Conservation (phyloP, 1,140 invertebrate genomes). For the Caenorhabditis brenneri region DNA sequence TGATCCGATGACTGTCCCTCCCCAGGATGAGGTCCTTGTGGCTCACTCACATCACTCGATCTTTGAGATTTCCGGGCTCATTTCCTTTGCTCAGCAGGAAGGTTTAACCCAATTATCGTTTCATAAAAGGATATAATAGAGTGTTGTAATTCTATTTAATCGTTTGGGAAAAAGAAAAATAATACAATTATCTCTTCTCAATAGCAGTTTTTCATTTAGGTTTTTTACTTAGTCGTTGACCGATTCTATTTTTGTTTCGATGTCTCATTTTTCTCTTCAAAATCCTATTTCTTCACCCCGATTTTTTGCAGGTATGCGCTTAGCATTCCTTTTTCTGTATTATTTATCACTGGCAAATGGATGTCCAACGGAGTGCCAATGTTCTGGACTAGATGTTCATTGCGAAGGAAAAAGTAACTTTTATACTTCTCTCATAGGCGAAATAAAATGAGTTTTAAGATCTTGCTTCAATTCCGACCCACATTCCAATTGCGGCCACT, state of each 20-base stretch:
- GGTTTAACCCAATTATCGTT: not conserved
- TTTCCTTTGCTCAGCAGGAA: not conserved
- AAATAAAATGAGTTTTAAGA: not conserved
- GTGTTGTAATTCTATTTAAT: not conserved
- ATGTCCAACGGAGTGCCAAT: not conserved
- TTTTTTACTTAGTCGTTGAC: not conserved
- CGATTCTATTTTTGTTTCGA: not conserved
- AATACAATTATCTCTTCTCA: not conserved
- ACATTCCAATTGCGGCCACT: conserved; percentile 1
- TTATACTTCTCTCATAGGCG: no score
- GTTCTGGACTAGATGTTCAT: conserved; percentile 9
- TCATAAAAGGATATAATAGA: not conserved
- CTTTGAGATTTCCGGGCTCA: not conserved
- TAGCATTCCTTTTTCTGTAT: not conserved
- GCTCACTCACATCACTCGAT: not conserved
- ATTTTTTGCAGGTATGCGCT: not conserved
- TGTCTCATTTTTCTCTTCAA: not conserved
- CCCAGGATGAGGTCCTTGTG: not conserved
- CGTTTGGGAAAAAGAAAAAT: not conserved
- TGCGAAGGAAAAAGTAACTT: conserved; percentile 20
- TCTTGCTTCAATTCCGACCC: not conserved
- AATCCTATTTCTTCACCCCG: not conserved
- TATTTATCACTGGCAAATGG: not conserved
- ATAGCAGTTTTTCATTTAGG: not conserved
- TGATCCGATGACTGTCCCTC: conserved; percentile 27